A percentile compares a stretch with the other conserved stretches of the same genome.
phyloP scores from a whole-genome alignment of 2,113 vertebrate species.

The Dipodomys spectabilis region DNA sequence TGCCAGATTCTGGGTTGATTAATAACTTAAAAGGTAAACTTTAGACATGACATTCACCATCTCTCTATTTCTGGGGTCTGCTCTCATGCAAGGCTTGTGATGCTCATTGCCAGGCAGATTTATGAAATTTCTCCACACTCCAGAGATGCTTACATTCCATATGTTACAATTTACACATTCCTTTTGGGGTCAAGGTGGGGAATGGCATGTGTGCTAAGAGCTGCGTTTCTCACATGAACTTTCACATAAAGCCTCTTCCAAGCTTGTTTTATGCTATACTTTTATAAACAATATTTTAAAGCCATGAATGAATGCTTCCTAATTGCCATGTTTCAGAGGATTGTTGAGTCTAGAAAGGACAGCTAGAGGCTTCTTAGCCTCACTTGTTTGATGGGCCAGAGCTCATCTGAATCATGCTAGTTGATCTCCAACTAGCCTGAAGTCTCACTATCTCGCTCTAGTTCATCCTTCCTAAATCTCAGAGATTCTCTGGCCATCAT shows the following conservation, averaged over 20 bases:
- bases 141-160: constrained; percentile 71
- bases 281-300: constrained; percentile 54
- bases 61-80: constrained; percentile 21
- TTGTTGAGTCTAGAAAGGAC: constrained; percentile 21
- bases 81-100: constrained; percentile 28
- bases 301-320: constrained; percentile 54
- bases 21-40: neutral
- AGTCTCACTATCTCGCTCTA: neutral
- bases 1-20: neutral
- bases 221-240: constrained; percentile 61
- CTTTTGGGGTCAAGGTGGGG: constrained; percentile 73
- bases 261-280: constrained; percentile 47
- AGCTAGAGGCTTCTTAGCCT: constrained; percentile 28
- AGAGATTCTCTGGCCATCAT: neutral
- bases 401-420: neutral
- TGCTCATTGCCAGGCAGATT: constrained; percentile 71
- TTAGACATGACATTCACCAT: neutral
- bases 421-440: neutral
- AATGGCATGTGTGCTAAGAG: constrained; percentile 65
- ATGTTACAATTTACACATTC: constrained; percentile 79
- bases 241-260: constrained; percentile 61
- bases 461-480: neutral
- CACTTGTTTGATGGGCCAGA: neutral
- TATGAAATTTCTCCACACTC: constrained; percentile 67
- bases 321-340: constrained; percentile 17